Base-by-base conservation (phyloP, 1,140 invertebrate species). In the Mercenaria mercenaria region DNA sequence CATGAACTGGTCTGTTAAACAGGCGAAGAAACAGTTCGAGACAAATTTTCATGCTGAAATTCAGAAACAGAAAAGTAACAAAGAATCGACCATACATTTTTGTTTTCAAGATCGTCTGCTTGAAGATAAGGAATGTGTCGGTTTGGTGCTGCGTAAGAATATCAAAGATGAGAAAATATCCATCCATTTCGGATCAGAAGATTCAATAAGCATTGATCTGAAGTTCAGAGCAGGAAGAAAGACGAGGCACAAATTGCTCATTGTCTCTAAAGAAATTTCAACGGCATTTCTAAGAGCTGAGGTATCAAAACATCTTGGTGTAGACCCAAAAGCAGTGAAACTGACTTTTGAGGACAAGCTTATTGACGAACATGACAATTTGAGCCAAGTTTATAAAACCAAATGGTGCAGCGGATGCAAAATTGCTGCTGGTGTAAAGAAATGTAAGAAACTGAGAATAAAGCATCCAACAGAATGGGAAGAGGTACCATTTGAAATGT, bases 401-500 rank as follows among this genome's bases (percentile, higher is more conserved):
- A 56, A 85, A 10, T 85, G 83, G 64, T 18, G 26, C 18, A 85
- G n/a, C 52, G 83, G 83, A n/a, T 72, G 61, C 64, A 69, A 20
- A 15, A 26, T 85, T 34, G 50, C 26, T n/a, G 83, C 67, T 34
- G 83, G 83, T 52, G 29, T 85, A 37, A 85, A 85, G 43, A 85
- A 85, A 56, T 47, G 50, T 37, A 85, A 85, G 29, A 85, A 47
- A 23, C 50, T 85, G 34, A 37, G 52, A 56, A 85, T 85, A 23
- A 74, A 50, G 43, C 64, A 85, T 52, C 83, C 83, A 59, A 74
- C 18, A 10, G 26, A 74, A 13, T 29, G 32, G 37, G 50, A 59
- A 20, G 83, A 85, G 32, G 41, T 34, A 41, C 39, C 69, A 41
- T 85, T 85, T 52, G 67, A 85, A 74, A 85, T 85, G 83, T 85